These are phyloP conservation scores for Ormyrus labotus DNA, from an alignment of 2,888 invertebrate genomes.

Conservation along the genomic window DNA sequence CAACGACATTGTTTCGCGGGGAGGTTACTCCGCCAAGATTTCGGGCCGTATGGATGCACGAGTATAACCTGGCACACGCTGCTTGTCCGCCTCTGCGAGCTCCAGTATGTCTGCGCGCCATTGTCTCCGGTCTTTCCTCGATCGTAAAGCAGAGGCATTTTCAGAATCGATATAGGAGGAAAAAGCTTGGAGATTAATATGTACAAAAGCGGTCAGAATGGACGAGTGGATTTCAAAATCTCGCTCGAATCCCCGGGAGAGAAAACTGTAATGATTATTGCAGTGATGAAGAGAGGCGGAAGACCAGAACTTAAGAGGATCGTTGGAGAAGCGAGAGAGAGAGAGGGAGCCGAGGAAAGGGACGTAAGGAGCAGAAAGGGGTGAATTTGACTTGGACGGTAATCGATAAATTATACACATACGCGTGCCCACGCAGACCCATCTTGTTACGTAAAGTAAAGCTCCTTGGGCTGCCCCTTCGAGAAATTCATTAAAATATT, in stretches of 20 bases:
- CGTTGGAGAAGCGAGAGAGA: conserved; percentile 17
- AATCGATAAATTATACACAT: conserved; percentile 73
- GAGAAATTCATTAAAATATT: background rate
- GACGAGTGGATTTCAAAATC: conserved; percentile 24
- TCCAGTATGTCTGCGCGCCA: too few relatives aligned
- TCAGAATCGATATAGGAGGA: conserved; percentile 10
- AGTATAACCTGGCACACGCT: too few relatives aligned
- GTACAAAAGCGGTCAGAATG: background rate
- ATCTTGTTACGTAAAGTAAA: conserved; percentile 71
- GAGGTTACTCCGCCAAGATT: conserved; percentile 14
- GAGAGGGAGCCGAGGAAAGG: conserved; percentile 51
- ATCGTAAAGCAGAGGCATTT: background rate
- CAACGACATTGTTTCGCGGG: conserved; percentile 35
- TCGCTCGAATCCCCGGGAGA: background rate
- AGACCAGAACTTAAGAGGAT: conserved; percentile 8
- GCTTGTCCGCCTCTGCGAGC: too few relatives aligned
- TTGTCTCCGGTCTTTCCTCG: too few relatives aligned
- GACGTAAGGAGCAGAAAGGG: conserved; percentile 52
- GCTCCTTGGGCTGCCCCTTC: conserved; percentile 69
- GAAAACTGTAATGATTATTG: conserved; percentile 58
- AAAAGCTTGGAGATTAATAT: too few relatives aligned
- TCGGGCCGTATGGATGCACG: background rate
- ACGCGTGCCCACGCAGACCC: conserved; percentile 60
- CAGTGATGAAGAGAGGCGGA: background rate
- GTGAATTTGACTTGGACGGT: conserved; percentile 70